Percentiles rank a stretch among this genome's conserved stretches.
Evolutionary conservation across 1,140 invertebrate species (phyloP).

Genomic region (Drosophila orosa): DNA sequence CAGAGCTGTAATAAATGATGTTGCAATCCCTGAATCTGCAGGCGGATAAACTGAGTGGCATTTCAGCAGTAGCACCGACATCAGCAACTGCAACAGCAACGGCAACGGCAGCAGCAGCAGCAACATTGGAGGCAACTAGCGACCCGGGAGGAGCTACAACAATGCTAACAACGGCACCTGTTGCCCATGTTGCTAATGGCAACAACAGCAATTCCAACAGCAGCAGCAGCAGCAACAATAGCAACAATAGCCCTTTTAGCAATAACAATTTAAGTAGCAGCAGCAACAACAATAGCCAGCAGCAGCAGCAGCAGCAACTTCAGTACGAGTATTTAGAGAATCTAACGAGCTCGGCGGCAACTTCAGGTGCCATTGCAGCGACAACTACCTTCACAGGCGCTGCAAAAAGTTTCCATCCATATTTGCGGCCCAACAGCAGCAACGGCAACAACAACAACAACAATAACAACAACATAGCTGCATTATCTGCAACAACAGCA

Average conservation of each 20-base stretch:
- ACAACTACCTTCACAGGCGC: slow-evolving; percentile 71
- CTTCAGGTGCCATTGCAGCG: slow-evolving; percentile 70
- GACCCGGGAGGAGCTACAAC: slow-evolving; percentile 33
- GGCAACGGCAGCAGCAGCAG: slow-evolving; percentile 24
- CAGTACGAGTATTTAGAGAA: slow-evolving; percentile 76
- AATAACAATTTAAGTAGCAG: slow-evolving; percentile 82
- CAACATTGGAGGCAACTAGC: slow-evolving; percentile 23
- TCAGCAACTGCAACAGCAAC: slow-evolving; percentile 21
- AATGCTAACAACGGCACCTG: slow-evolving; percentile 70
- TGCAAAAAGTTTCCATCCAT: slow-evolving; percentile 81
- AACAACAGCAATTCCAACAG: slow-evolving; percentile 67
- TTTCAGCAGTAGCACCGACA: slow-evolving; percentile 50
- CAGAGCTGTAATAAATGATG: slow-evolving; percentile 77
- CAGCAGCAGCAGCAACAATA: slow-evolving; percentile 57
- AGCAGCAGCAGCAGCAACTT: slow-evolving; percentile 35
- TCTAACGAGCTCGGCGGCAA: slow-evolving; percentile 52
- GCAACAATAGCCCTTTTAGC: slow-evolving; percentile 51
- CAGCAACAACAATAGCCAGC: slow-evolving; percentile 62
- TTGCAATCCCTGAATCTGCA: slow-evolving; percentile 83
- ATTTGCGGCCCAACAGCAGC: slow-evolving; percentile 66
- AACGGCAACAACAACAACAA: slow-evolving; percentile 37
- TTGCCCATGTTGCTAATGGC: slow-evolving; percentile 78
- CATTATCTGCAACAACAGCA: slow-evolving; percentile 34
- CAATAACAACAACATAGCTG: slow-evolving; percentile 23
- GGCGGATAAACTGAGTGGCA: slow-evolving; percentile 76